A percentile compares a stretch with the other conserved stretches of the same genome.
phyloP scores from a whole-genome alignment of 2,888 invertebrate species.

The Amphipyra berbera region DNA sequence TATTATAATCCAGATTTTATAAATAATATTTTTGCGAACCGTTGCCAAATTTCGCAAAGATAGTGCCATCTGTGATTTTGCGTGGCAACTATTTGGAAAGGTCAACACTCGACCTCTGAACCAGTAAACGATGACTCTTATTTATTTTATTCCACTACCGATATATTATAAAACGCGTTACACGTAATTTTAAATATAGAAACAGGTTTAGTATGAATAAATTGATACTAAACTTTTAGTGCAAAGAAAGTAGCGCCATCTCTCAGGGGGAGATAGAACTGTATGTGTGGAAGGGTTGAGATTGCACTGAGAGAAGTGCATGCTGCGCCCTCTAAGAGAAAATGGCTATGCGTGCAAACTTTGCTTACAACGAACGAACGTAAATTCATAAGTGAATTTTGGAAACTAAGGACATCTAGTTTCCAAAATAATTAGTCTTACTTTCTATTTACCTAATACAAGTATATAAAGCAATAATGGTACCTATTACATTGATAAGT shows the following conservation, averaged over 20 bases:
- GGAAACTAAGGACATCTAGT: too few species aligned
- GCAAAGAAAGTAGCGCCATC: constrained; percentile 71
- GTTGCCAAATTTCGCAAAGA: constrained; percentile 31
- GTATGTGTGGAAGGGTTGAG: constrained; percentile 56
- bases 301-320: constrained; percentile 70
- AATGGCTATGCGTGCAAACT: constrained; percentile 11
- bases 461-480: too few species aligned
- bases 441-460: too few species aligned
- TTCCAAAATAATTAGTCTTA: too few species aligned
- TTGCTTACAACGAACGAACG: neutral
- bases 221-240: neutral
- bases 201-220: neutral
- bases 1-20: constrained; percentile 9
- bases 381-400: neutral
- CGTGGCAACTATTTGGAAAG: constrained; percentile 59
- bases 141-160: neutral
- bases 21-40: constrained; percentile 5
- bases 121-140: neutral
- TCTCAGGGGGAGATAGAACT: constrained; percentile 73
- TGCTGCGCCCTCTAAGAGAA: constrained; percentile 59
- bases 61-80: constrained; percentile 72
- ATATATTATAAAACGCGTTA: neutral
- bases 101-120: constrained; percentile 35
- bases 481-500: too few species aligned
- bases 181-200: neutral